Percentiles rank a stretch among this genome's conserved stretches.
phyloP scores from a whole-genome alignment of 2,888 invertebrate genomes.

The Gerosis bhagava region DNA sequence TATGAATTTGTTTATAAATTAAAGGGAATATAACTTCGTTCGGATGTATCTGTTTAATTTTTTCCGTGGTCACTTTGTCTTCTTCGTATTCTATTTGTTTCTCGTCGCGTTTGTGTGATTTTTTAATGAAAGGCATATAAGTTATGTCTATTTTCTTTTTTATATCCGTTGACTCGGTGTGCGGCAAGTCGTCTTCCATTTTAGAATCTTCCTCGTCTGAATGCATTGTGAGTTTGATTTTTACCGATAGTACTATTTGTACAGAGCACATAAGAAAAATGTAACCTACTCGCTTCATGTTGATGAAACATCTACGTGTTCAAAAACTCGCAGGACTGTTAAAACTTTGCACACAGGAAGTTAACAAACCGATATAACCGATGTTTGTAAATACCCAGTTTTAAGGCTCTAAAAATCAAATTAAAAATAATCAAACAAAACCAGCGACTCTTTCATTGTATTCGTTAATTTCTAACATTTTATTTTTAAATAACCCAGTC shows the following conservation, averaged over 20 bases:
- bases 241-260: constrained; percentile 51
- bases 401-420: constrained; percentile 7
- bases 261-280: constrained; percentile 45
- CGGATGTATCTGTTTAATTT: constrained; percentile 54
- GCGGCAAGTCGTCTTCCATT: too few relatives aligned
- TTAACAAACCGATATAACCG: constrained; percentile 53
- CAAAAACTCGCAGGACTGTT: too few relatives aligned
- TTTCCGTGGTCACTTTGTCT: constrained; percentile 52
- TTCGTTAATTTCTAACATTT: constrained; percentile 3
- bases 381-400: constrained; percentile 56
- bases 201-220: constrained; percentile 56
- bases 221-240: constrained; percentile 70
- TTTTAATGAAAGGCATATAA: constrained; percentile 56
- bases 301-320: too few relatives aligned
- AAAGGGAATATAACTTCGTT: constrained; percentile 71
- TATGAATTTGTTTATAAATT: constrained; percentile 65
- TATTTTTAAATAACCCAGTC: too few relatives aligned
- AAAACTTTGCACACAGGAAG: too few relatives aligned
- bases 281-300: constrained; percentile 45
- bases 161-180: constrained; percentile 47
- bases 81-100: constrained; percentile 52
- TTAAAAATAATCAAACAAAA: background rate
- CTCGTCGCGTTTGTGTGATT: constrained; percentile 43
- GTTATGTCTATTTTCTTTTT: constrained; percentile 46
- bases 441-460: too few relatives aligned